Evolutionary conservation across 23 tunicate species (phyloP).

Genomic region (Clavelina lepadiformis): DNA sequence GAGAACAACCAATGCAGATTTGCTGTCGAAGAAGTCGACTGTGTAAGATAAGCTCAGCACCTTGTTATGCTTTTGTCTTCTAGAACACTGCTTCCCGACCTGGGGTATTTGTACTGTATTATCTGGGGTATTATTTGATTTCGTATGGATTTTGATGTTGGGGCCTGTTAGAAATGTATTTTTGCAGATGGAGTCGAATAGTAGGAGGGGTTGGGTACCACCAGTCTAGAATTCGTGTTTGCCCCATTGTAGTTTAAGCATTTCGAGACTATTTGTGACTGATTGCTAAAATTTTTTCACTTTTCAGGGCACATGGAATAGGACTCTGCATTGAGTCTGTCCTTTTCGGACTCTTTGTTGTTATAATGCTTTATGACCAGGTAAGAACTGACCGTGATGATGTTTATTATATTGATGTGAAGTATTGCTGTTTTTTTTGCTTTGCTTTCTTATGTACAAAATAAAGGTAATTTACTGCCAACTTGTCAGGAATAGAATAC

Average conservation of each 20-base stretch:
- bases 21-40: conserved; percentile 40
- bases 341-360: conserved; percentile 59
- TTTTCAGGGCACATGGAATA: conserved; percentile 68
- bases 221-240: too few relatives aligned
- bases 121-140: too few relatives aligned
- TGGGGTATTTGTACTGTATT: too few relatives aligned
- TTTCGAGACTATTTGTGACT: too few relatives aligned
- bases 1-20: conserved; percentile 26
- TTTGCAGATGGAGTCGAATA: too few relatives aligned
- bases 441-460: neutral
- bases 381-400: conserved; percentile 9
- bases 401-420: neutral
- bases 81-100: too few relatives aligned
- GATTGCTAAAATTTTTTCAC: neutral
- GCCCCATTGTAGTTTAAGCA: too few relatives aligned
- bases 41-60: conserved; percentile 38
- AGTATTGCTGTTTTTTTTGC: neutral
- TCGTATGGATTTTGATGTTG: too few relatives aligned
- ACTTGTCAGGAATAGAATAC: too few relatives aligned
- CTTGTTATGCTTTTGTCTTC: neutral
- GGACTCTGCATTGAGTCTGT: conserved; percentile 65
- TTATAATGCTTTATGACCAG: conserved; percentile 74
- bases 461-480: too few relatives aligned
- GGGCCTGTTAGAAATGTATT: too few relatives aligned
- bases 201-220: too few relatives aligned